A percentile compares a stretch with the other conserved stretches of the same genome.
Conservation (phyloP, 2,797 vertebrate species). For the Sarcophilus harrisii region DNA sequence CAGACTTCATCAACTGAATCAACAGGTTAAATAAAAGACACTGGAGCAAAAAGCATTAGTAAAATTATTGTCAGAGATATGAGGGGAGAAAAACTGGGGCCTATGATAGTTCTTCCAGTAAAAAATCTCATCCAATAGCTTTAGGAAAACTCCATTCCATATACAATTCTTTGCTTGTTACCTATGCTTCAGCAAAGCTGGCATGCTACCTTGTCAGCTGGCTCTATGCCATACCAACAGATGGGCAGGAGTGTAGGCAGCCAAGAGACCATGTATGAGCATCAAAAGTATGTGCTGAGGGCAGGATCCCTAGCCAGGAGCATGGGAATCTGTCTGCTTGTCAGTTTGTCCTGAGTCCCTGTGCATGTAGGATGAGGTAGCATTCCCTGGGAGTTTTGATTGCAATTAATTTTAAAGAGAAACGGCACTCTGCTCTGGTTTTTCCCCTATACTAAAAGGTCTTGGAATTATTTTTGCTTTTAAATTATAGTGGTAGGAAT, state of each 20-base stretch:
- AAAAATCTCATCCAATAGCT: slow-evolving; percentile 56
- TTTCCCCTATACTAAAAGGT: background rate
- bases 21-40: slow-evolving; percentile 72
- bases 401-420: background rate
- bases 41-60: slow-evolving; percentile 12
- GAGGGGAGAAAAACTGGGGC: background rate
- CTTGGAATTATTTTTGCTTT: background rate
- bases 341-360: slow-evolving; percentile 64
- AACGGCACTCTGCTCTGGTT: background rate
- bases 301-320: slow-evolving; percentile 78
- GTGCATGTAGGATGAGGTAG: background rate
- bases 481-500: background rate
- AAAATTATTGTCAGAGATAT: background rate
- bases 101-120: slow-evolving; percentile 19
- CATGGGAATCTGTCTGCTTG: slow-evolving; percentile 74
- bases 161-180: slow-evolving; percentile 79
- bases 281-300: slow-evolving; percentile 80
- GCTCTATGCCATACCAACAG: slow-evolving; percentile 84
- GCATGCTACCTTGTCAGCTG: slow-evolving; percentile 81
- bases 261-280: slow-evolving; percentile 83
- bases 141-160: slow-evolving; percentile 65
- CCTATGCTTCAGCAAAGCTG: slow-evolving; percentile 77
- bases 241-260: slow-evolving; percentile 84
- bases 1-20: slow-evolving; percentile 67
- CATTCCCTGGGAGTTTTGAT: background rate